These are phyloP conservation scores for Leptonema lineaticorne DNA, from an alignment of 1,140 invertebrate genomes.

Conservation along the genomic window DNA sequence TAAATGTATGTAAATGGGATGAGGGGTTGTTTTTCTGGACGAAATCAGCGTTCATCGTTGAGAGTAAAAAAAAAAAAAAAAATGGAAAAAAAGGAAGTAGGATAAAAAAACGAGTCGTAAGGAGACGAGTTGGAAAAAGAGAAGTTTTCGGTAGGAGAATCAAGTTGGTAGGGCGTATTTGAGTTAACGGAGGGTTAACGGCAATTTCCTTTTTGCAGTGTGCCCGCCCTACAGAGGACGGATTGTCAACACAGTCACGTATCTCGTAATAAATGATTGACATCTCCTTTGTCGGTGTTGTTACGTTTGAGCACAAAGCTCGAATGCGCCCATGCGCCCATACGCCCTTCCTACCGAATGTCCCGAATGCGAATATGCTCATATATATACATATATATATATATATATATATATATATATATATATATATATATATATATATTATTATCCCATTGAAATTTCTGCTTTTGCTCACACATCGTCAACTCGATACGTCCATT, in stretches of 20 bases:
- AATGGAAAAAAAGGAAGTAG: neutral
- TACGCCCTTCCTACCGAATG: neutral
- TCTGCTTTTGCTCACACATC: too few species aligned
- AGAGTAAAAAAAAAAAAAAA: neutral
- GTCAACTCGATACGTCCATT: too few species aligned
- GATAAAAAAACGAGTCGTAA: too few species aligned
- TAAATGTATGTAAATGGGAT: neutral
- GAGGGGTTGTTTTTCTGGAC: neutral
- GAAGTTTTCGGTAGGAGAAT: too few species aligned
- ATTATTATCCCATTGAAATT: neutral
- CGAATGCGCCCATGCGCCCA: neutral
- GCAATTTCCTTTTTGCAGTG: conserved; percentile 4
- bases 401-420: neutral
- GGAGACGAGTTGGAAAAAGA: too few species aligned
- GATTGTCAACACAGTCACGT: conserved; percentile 13
- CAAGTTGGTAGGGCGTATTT: too few species aligned
- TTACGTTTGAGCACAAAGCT: neutral
- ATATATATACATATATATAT: neutral
- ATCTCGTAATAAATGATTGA: conserved; percentile 16
- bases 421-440: conserved; percentile 4
- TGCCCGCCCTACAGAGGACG: neutral
- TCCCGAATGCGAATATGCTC: neutral
- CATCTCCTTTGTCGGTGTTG: conserved; percentile 10
- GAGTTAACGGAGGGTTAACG: neutral
- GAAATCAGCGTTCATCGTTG: neutral